Percentiles rank a stretch among this genome's conserved stretches.
These are phyloP conservation scores for Heliconius hewitsoni DNA, from an alignment of 1,140 invertebrate species.

Conservation along the genomic window DNA sequence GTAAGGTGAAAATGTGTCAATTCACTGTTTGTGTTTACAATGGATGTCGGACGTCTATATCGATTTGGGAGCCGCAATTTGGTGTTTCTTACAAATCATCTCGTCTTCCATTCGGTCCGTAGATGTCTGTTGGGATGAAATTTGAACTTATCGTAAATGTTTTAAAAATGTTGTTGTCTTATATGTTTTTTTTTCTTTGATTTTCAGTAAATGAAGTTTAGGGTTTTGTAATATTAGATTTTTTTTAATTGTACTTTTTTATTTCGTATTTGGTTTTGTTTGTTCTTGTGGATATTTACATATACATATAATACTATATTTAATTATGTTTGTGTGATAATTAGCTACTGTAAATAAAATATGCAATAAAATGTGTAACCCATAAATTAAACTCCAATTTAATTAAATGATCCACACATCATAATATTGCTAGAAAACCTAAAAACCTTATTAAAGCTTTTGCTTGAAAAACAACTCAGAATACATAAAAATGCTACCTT, in stretches of 20 bases:
- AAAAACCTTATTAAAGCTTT: background rate
- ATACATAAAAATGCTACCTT: background rate
- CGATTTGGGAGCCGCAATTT: conserved; percentile 30
- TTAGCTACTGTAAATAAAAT: no score
- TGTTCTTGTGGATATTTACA: no score
- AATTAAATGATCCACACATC: no score
- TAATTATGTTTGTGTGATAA: no score
- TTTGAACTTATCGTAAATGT: background rate
- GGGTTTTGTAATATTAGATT: no score
- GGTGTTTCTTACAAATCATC: conserved; percentile 33
- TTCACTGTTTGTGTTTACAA: conserved; percentile 37
- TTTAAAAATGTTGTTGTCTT: background rate
- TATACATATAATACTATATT: no score
- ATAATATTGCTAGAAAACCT: background rate
- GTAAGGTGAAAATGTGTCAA: conserved; percentile 30
- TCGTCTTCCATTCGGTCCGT: conserved; percentile 14
- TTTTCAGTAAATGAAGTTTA: no score
- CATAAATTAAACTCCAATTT: no score
- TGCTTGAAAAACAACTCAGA: background rate
- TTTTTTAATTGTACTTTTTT: no score
- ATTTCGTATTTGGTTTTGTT: no score
- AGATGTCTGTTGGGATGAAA: conserved; percentile 10
- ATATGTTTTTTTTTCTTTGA: background rate
- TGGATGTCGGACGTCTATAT: conserved; percentile 29
- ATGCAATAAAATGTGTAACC: no score